A percentile compares a stretch with the other conserved stretches of the same genome.
Evolutionary conservation across 2,888 invertebrate species (phyloP).

Genomic region (Xylota segnis): DNA sequence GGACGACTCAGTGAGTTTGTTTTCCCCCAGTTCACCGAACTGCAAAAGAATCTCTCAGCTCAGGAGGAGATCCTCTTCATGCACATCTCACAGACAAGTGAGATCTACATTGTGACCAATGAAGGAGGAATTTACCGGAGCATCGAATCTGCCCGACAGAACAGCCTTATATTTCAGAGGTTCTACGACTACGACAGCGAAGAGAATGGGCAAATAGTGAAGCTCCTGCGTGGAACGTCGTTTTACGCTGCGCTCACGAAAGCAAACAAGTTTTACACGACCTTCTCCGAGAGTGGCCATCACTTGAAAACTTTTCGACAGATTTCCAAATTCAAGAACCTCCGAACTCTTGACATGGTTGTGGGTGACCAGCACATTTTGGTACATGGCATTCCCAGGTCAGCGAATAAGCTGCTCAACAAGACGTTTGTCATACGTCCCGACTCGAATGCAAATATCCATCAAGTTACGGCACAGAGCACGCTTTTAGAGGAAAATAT

Average conservation of each 20-base stretch:
- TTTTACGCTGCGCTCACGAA: constrained; percentile 83
- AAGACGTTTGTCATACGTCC: constrained; percentile 80
- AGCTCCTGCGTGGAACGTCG: constrained; percentile 82
- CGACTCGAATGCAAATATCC: constrained; percentile 62
- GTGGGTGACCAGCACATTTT: constrained; percentile 83
- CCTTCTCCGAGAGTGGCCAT: constrained; percentile 84
- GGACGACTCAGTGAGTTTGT: constrained; percentile 83
- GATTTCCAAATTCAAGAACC: constrained; percentile 84
- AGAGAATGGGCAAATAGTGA: constrained; percentile 83
- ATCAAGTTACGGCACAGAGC: constrained; percentile 19
- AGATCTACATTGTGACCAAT: constrained; percentile 83
- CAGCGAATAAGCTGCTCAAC: constrained; percentile 78
- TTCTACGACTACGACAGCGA: constrained; percentile 84
- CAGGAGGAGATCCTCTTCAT: constrained; percentile 82
- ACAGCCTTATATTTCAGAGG: constrained; percentile 83
- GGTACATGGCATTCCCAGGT: constrained; percentile 82
- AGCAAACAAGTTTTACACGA: constrained; percentile 83
- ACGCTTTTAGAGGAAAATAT: constrained; percentile 74
- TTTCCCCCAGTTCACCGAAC: constrained; percentile 82
- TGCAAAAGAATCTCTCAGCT: constrained; percentile 82
- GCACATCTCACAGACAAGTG: constrained; percentile 83
- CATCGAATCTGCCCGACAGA: constrained; percentile 82
- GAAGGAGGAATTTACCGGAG: constrained; percentile 83
- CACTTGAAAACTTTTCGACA: constrained; percentile 84
- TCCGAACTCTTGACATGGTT: constrained; percentile 82